Base-by-base conservation (phyloP, 92 coral and sea anemone genomes). In the Porites evermanni region DNA sequence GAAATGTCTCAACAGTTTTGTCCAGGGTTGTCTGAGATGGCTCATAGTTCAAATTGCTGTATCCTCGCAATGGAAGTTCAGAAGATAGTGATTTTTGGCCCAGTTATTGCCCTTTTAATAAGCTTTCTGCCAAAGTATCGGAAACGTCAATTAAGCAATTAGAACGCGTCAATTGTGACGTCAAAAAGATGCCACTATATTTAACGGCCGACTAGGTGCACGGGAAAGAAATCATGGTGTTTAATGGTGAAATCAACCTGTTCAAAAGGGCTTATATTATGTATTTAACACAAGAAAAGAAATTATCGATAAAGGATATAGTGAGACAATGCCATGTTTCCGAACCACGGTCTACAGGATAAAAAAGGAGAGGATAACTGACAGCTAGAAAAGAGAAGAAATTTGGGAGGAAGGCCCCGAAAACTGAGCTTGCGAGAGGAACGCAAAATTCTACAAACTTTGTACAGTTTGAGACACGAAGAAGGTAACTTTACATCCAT, bases 401-500 rank as follows among this genome's bases (percentile, higher is more conserved):
- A 74, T 18, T 10, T 16, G 51, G 64, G 65, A 74, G 89, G 84
- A 26, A 21, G 79, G 58, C 85, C 89, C 19, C 50, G 23, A 6
- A 86, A 86, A 53, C 56, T 86, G 59, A 53, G 64, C 68, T 9
- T 19, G 79, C 70, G 78, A 44, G 78, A 77, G 24, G 79, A 86
- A 63, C 50, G 84, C 20, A 32, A n/a, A 14, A n/a, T 86, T 64
- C 16, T 86, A 67, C 69, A 84, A 29, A 50, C 67, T 23, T 56
- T 86, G 7, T 61, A 53, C n/a, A 2, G 21, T 17, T 32, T 84
- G 56, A 19, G 88, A 17, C 53, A 54, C 0, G 81, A 83, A 60
- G 79, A 84, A 67, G 82, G 88, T 12, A 72, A 74, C 77, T 84
- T 84, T 23, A 32, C 82, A n/a, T 79, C 85, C 2, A n/a, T 12